phyloP scores from a whole-genome alignment of 2,888 invertebrate genomes.

The Agonopterix heracliana region DNA sequence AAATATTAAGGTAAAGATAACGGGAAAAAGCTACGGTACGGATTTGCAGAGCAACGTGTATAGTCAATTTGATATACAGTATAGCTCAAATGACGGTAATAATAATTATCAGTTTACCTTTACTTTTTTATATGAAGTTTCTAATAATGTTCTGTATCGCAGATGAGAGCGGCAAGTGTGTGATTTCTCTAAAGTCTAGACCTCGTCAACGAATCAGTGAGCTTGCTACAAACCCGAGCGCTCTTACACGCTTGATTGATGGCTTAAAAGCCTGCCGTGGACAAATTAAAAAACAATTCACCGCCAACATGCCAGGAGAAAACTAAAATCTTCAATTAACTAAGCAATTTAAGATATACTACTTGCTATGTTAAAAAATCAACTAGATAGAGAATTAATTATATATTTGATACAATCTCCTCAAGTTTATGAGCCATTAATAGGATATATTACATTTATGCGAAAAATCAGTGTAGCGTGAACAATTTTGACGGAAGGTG shows the following conservation, averaged over 20 bases:
- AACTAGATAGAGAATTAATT: conserved; percentile 7
- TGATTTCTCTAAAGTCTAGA: too few species aligned
- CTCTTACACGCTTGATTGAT: conserved; percentile 61
- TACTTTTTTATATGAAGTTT: too few species aligned
- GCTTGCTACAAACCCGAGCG: conserved; percentile 17
- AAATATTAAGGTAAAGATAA: too few species aligned
- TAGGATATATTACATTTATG: conserved; percentile 22
- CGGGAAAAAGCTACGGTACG: too few species aligned
- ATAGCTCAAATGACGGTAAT: too few species aligned
- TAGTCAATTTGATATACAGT: too few species aligned
- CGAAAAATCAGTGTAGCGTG: conserved; percentile 32
- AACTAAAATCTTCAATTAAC: conserved; percentile 46
- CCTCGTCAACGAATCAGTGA: conserved; percentile 11
- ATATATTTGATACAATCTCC: conserved; percentile 26
- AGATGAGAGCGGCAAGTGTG: too few species aligned
- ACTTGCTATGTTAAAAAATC: background rate
- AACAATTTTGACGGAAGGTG: conserved; percentile 34
- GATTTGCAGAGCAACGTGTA: too few species aligned
- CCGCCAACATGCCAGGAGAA: conserved; percentile 26
- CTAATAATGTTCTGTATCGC: too few species aligned
- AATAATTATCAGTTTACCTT: too few species aligned
- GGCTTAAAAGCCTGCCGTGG: conserved; percentile 52
- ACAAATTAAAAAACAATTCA: conserved; percentile 54
- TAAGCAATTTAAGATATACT: conserved; percentile 6
- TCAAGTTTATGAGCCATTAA: conserved; percentile 40